Conservation (phyloP, 2,797 vertebrate genomes). For the Balearica regulorum region DNA sequence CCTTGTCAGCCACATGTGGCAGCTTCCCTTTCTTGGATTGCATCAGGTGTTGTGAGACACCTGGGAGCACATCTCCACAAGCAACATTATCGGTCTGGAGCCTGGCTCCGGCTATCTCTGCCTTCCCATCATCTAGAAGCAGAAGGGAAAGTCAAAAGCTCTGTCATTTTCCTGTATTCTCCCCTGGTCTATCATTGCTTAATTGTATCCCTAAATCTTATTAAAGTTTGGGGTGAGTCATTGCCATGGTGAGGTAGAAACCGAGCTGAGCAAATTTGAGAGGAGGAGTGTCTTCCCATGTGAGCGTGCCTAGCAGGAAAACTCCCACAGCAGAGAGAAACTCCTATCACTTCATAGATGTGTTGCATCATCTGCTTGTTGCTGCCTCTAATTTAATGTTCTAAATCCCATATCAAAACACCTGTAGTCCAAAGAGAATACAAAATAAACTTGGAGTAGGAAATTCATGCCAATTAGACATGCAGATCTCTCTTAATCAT, state of each 20-base stretch:
- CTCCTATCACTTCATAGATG: not conserved
- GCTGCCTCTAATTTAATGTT: constrained; percentile 25
- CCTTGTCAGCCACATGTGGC: not conserved
- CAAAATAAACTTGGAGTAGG: not conserved
- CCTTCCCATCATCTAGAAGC: not conserved
- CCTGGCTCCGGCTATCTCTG: not conserved
- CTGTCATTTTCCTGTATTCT: constrained; percentile 18
- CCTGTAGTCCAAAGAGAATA: constrained; percentile 1
- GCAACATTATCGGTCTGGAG: not conserved
- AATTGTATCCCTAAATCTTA: constrained; percentile 35
- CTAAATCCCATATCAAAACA: constrained; percentile 38
- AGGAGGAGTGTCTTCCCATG: not conserved
- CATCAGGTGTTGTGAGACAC: not conserved
- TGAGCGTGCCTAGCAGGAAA: not conserved
- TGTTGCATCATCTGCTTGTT: constrained; percentile 36
- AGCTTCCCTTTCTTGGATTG: not conserved
- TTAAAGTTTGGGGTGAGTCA: constrained; percentile 27
- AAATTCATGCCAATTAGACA: constrained; percentile 29
- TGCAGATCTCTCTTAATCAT: not conserved
- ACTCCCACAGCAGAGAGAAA: not conserved
- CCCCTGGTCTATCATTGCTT: constrained; percentile 31
- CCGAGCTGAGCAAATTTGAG: not conserved
- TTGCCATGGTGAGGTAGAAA: not conserved
- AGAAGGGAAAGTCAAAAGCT: constrained; percentile 34
- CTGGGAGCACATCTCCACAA: not conserved